Evolutionary conservation across 2,113 vertebrate species (phyloP).

Genomic region (Caloenas nicobarica): DNA sequence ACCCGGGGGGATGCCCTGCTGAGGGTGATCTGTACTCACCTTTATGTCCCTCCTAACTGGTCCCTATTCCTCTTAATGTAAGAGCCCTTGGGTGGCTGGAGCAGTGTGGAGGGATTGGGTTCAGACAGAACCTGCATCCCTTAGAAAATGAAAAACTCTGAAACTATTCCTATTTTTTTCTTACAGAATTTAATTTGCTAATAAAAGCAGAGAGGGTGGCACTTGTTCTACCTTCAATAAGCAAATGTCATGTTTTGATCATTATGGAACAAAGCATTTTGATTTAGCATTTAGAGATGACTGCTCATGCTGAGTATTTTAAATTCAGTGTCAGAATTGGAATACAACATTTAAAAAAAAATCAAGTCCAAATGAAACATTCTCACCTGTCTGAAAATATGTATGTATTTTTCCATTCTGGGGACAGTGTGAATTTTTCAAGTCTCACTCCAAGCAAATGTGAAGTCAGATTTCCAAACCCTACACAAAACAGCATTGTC

Average conservation of each 20-base stretch:
- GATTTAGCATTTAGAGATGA: conserved; percentile 61
- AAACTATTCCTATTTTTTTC: conserved; percentile 10
- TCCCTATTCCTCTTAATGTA: not conserved
- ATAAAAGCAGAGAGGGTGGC: conserved; percentile 54
- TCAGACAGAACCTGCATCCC: not conserved
- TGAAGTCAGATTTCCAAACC: not conserved
- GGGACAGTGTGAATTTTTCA: not conserved
- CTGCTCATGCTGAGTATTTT: conserved; percentile 53
- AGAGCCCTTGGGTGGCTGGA: not conserved
- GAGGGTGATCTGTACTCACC: not conserved
- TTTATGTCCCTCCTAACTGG: not conserved
- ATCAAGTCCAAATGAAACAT: conserved; percentile 23
- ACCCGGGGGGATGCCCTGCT: not conserved
- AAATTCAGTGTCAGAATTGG: conserved; percentile 55
- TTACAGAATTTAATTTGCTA: conserved; percentile 45
- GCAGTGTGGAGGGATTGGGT: not conserved
- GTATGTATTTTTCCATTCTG: not conserved
- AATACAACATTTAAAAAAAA: not conserved
- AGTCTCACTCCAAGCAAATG: not conserved
- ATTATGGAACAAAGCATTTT: conserved; percentile 56
- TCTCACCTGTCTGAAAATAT: conserved; percentile 25
- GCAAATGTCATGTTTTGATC: conserved; percentile 69
- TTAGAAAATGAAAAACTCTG: not conserved
- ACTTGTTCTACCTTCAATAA: conserved; percentile 45
- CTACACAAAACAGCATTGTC: not conserved